Conservation (phyloP, 2,888 invertebrate genomes). For the Cantharis rufa region DNA sequence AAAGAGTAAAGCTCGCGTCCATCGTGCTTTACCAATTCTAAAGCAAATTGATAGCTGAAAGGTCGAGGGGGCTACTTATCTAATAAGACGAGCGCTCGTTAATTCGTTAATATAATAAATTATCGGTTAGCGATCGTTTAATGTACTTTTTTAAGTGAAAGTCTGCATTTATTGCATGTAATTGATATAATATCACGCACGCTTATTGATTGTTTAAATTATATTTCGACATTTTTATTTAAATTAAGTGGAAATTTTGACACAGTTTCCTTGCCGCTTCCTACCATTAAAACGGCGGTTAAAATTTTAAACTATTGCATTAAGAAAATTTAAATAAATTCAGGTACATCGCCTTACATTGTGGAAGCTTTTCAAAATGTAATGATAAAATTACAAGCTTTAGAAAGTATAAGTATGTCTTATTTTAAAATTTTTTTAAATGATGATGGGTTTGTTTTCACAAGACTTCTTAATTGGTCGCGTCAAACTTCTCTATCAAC, state of each 20-base stretch:
- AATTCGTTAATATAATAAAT: background rate
- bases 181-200: background rate
- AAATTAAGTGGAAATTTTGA: background rate
- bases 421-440: background rate
- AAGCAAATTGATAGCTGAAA: background rate
- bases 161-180: background rate
- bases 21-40: background rate
- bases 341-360: background rate
- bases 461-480: background rate
- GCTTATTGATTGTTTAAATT: background rate
- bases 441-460: background rate
- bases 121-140: background rate
- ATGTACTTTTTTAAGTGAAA: background rate
- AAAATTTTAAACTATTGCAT: background rate
- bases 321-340: background rate
- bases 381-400: background rate
- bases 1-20: background rate
- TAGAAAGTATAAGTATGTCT: background rate
- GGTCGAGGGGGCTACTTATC: background rate
- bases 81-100: background rate
- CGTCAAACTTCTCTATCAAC: background rate
- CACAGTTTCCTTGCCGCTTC: background rate
- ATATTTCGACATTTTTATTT: background rate
- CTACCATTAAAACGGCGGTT: background rate
- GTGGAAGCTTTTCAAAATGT: background rate